Percentiles rank a stretch among this genome's conserved stretches.
Conservation (phyloP, 2,113 vertebrate genomes). For the Piaya cayana region DNA sequence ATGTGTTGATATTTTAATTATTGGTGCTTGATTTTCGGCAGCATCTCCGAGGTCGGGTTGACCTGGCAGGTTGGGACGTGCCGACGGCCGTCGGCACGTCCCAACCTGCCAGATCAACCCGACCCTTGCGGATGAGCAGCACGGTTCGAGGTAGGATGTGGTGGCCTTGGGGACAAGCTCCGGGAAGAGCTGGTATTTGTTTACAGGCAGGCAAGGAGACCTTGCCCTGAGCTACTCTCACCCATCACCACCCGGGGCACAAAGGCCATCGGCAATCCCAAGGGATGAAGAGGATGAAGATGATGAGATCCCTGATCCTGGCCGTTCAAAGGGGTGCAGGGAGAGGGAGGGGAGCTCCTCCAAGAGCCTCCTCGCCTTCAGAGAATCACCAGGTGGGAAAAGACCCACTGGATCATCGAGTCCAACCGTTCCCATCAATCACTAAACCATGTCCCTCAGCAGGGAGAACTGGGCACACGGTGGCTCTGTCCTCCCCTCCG, state of each 20-base stretch:
- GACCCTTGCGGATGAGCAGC: neutral
- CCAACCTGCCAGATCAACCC: neutral
- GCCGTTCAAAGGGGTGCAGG: too few species aligned
- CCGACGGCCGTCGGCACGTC: too few species aligned
- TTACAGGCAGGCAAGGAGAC: neutral
- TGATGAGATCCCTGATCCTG: rapidly evolving
- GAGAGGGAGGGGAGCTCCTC: neutral
- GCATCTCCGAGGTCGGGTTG: neutral
- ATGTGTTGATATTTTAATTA: rapidly evolving
- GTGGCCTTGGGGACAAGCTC: neutral
- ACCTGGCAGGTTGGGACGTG: neutral
- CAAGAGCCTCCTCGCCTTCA: neutral
- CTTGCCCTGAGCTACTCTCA: neutral
- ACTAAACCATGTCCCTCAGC: too few species aligned
- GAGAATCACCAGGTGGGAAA: too few species aligned
- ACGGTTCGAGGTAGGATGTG: neutral
- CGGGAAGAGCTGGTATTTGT: neutral
- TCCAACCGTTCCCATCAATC: too few species aligned
- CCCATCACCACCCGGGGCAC: neutral
- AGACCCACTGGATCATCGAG: too few species aligned
- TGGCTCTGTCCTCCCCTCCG: too few species aligned
- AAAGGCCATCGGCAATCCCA: neutral
- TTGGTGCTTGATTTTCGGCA: rapidly evolving
- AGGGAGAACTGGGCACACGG: too few species aligned
- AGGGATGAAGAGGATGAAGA: neutral